These are phyloP conservation scores for Drosophila nr. fundita DNA, from an alignment of 2,888 invertebrate genomes.

Conservation along the genomic window DNA sequence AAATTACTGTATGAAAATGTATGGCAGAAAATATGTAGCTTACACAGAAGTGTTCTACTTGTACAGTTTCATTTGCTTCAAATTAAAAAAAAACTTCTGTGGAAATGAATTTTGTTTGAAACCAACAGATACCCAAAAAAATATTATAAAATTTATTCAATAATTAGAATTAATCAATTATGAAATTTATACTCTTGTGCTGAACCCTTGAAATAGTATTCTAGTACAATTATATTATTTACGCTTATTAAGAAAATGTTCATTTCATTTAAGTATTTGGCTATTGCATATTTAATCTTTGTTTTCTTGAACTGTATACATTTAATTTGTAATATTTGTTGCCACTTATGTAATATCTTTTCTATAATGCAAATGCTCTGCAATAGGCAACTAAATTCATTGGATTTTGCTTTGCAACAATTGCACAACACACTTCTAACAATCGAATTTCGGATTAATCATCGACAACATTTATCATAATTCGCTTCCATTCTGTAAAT, in stretches of 20 bases:
- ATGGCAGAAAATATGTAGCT: no score
- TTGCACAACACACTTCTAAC: not conserved
- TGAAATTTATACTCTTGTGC: not conserved
- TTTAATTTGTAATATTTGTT: not conserved
- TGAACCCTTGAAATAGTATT: not conserved
- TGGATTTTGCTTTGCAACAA: not conserved
- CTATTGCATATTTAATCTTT: not conserved
- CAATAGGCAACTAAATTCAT: not conserved
- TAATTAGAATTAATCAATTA: no score
- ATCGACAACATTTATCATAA: constrained; percentile 15
- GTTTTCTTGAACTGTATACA: not conserved
- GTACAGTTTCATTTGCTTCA: not conserved
- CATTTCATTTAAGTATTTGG: not conserved
- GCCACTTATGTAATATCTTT: not conserved
- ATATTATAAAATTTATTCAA: no score
- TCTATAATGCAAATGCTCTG: not conserved
- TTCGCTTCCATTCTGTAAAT: constrained; percentile 11
- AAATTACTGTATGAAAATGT: no score
- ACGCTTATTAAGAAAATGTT: not conserved
- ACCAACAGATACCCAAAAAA: not conserved
- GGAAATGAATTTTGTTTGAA: not conserved
- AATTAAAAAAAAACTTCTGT: not conserved
- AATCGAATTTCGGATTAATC: not conserved
- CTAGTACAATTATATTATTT: not conserved
- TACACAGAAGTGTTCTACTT: not conserved